Conservation (phyloP, 2,113 vertebrate species). For the Nerophis ophidion region DNA sequence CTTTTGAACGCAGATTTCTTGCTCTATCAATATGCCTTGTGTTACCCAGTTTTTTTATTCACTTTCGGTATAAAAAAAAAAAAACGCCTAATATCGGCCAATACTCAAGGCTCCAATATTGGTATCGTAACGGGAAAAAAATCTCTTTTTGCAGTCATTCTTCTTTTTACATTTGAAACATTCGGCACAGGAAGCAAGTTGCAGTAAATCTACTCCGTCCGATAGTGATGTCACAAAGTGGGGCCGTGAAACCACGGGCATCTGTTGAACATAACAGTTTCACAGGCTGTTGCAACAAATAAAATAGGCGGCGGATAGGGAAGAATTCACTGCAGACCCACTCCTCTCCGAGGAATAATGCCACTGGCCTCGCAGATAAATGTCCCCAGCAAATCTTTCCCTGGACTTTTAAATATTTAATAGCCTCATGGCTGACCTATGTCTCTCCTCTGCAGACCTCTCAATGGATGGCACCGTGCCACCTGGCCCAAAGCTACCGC, state of each 20-base stretch:
- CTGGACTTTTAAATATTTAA: constrained; percentile 62
- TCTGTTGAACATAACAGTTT: constrained; percentile 14
- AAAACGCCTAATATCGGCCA: too few species aligned
- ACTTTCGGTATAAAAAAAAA: too few species aligned
- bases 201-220: constrained; percentile 18
- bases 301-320: constrained; percentile 5
- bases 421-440: constrained; percentile 44
- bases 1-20: too few species aligned
- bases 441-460: constrained; percentile 43
- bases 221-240: constrained; percentile 35
- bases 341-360: constrained; percentile 18
- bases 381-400: constrained; percentile 51
- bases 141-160: too few species aligned
- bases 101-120: too few species aligned
- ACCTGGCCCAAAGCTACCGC: constrained; percentile 48
- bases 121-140: too few species aligned
- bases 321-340: constrained; percentile 12
- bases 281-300: constrained; percentile 16
- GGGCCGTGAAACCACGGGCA: constrained; percentile 18
- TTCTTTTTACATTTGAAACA: constrained; percentile 2
- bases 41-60: too few species aligned
- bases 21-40: too few species aligned
- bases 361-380: constrained; percentile 37
- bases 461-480: constrained; percentile 64
- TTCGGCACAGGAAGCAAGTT: constrained; percentile 25